Percentiles rank a stretch among this genome's conserved stretches.
These are phyloP conservation scores for Australoheros facetus DNA, from an alignment of 2,797 vertebrate species.

Conservation along the genomic window DNA sequence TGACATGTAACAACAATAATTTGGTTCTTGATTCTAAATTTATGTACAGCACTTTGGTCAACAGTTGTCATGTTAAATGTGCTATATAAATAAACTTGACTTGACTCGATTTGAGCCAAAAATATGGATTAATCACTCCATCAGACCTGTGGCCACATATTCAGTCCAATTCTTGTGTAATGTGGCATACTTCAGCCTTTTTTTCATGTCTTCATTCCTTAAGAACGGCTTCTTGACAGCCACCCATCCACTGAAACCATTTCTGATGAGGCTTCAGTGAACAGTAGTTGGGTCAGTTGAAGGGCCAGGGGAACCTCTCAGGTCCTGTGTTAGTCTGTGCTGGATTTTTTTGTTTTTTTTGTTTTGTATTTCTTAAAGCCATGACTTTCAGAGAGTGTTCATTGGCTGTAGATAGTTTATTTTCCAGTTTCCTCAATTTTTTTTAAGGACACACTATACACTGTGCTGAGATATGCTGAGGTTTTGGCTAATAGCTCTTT, in stretches of 20 bases:
- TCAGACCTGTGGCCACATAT: not conserved
- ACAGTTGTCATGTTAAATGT: too few relatives aligned
- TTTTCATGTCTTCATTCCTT: not conserved
- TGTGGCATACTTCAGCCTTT: not conserved
- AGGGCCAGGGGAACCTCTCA: not conserved
- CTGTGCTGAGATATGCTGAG: accelerated
- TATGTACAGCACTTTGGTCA: too few relatives aligned
- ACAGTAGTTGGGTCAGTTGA: not conserved
- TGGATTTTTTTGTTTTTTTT: too few relatives aligned
- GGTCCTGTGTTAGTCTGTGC: too few relatives aligned
- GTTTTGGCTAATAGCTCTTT: not conserved
- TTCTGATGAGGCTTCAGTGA: not conserved
- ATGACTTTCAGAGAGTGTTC: not conserved
- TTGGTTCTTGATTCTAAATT: too few relatives aligned
- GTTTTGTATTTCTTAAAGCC: not conserved
- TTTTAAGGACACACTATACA: accelerated
- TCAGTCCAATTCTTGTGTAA: too few relatives aligned
- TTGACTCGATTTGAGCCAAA: too few relatives aligned
- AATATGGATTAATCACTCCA: too few relatives aligned
- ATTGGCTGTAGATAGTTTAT: not conserved
- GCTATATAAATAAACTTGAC: too few relatives aligned
- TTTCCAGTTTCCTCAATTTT: not conserved
- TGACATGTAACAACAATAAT: too few relatives aligned
- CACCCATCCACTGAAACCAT: not conserved
- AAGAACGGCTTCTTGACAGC: not conserved